Base-by-base conservation (phyloP, 1,140 invertebrate genomes). In the Papilio polyxenes region DNA sequence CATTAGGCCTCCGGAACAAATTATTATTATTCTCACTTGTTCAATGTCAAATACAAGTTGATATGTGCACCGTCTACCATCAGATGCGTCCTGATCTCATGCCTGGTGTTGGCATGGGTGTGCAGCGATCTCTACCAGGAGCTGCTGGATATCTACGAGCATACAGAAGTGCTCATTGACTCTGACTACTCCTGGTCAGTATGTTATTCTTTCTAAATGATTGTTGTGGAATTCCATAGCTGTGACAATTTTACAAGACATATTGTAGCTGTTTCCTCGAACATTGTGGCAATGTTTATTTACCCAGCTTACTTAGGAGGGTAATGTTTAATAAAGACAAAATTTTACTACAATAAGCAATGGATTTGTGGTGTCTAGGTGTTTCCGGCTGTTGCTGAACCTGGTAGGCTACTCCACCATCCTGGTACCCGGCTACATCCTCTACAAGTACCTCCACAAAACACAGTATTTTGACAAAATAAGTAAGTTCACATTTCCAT, bases 391-490 rank as follows among this genome's bases (percentile, higher is more conserved):
- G 59, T 89, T 96, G 92, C 91, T 97, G 20, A 99, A 99, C 93
- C 95, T 98, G 69, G 95, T 98, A 53, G 98, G 98, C n/a, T 99
- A 99, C 95, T 96, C 96, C 4, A 98, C 98, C 44, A 95, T 99
- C 83, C 96, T 99, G 91, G 92, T 99, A 77, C 98, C 98, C 11
- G 98, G 97, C 62, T 97, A 96, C 89, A 90, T 99, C 15, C 95
- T 99, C 72, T 97, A 98, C 88, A 97, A 97, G 93, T 98, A 98
- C 94, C 95, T 98, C 9, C 96, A 96, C 75, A 96, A 96, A 86
- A 97, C 95, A 20, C 97, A 97, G 86, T 98, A 98, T 90, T 95
- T 98, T 84, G 97, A 98, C 90, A 96, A 96, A 93, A 92, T 96
- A 90, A 96, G 98, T 97, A 95, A 96, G 95, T 95, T 82, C 80